These are phyloP conservation scores for Tragelaphus scriptus DNA, from an alignment of 2,113 vertebrate genomes.

Conservation along the genomic window DNA sequence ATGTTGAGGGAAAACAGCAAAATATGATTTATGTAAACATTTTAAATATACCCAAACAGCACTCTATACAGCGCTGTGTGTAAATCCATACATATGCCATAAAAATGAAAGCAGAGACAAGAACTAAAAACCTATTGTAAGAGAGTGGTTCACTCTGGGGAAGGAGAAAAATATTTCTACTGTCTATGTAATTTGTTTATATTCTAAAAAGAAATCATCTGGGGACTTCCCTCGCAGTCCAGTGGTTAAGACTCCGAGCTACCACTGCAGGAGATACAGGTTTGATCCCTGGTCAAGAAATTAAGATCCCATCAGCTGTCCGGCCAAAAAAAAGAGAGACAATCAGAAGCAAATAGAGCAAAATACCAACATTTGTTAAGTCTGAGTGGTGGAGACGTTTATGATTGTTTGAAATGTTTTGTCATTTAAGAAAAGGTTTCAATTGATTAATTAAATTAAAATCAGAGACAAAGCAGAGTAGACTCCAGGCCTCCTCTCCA, in stretches of 20 bases:
- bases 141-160: neutral
- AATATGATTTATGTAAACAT: neutral
- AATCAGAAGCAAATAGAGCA: neutral
- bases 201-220: neutral
- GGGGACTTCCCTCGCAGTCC: neutral
- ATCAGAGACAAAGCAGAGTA: neutral
- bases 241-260: neutral
- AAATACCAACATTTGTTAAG: neutral
- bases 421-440: neutral
- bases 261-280: neutral
- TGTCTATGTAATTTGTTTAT: neutral
- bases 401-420: neutral
- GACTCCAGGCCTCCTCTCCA: neutral
- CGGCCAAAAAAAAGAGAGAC: neutral
- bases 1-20: slow-evolving; percentile 26
- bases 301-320: neutral
- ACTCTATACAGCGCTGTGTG: neutral
- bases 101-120: neutral
- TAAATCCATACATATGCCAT: neutral
- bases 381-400: neutral
- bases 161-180: neutral
- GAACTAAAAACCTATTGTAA: neutral
- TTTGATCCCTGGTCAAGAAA: neutral
- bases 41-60: neutral
- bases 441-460: neutral